phyloP scores from a whole-genome alignment of 2,113 vertebrate genomes.

The Regulus satrapa region DNA sequence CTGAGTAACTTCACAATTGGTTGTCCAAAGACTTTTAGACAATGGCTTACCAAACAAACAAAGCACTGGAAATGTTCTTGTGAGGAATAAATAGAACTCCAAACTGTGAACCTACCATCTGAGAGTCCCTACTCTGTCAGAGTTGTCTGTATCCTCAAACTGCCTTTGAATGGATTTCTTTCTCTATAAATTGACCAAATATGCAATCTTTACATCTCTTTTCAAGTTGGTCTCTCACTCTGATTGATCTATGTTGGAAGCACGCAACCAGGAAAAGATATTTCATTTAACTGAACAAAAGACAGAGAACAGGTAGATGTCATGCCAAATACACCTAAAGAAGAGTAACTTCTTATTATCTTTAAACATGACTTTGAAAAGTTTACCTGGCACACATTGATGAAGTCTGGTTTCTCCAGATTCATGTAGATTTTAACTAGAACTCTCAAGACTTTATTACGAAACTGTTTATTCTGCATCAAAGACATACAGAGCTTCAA shows the following conservation, averaged over 20 bases:
- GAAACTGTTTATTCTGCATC: conserved; percentile 99
- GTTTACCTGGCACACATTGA: conserved; percentile 97
- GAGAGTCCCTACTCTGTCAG: neutral
- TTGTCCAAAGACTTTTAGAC: neutral
- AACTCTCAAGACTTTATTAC: conserved; percentile 93
- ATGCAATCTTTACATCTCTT: neutral
- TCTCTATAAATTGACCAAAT: neutral
- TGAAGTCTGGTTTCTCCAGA: conserved; percentile 97
- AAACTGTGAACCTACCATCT: neutral
- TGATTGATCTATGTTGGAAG: neutral
- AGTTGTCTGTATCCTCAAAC: neutral
- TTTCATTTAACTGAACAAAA: neutral
- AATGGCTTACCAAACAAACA: neutral
- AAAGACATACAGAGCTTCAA: conserved; percentile 98
- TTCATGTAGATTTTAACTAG: conserved; percentile 99
- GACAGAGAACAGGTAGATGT: neutral
- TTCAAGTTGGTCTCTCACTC: neutral
- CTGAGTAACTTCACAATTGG: neutral
- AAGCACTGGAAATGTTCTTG: neutral
- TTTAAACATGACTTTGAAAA: neutral
- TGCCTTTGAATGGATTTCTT: neutral
- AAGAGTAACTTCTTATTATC: neutral
- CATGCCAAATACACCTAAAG: neutral
- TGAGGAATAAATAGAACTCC: neutral
- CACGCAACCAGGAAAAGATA: neutral